Conservation (phyloP, 2,797 vertebrate species). For the Apodemus agrarius region DNA sequence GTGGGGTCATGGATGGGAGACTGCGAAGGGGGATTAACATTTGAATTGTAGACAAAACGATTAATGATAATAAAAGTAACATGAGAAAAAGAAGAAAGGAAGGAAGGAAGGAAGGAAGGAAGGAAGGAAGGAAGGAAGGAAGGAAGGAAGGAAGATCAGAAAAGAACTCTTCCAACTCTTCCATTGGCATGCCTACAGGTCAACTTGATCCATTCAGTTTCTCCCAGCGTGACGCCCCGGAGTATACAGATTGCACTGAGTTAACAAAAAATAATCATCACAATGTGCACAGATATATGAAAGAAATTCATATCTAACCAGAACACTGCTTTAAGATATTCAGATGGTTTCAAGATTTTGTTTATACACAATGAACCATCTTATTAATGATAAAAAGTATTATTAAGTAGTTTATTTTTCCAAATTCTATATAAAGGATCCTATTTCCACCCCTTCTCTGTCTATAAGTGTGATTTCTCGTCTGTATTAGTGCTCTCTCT, state of each 20-base stretch:
- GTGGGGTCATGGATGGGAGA: neutral
- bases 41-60: neutral
- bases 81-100: too few species aligned
- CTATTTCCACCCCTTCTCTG: slow-evolving; percentile 28
- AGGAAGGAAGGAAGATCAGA: neutral
- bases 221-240: accelerated
- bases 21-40: neutral
- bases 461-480: neutral
- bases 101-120: too few species aligned
- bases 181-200: neutral
- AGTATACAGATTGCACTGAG: neutral
- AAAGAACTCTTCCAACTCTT: neutral
- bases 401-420: slow-evolving; percentile 25
- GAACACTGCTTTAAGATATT: neutral
- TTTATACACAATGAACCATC: neutral
- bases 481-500: neutral
- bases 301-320: neutral
- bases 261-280: neutral
- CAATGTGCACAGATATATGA: neutral
- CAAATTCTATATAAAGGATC: slow-evolving; percentile 3
- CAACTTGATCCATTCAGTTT: neutral
- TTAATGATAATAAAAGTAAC: neutral
- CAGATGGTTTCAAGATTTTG: neutral
- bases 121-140: too few species aligned
- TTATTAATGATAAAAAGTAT: neutral